phyloP scores from a whole-genome alignment of 2,797 vertebrate genomes.

The Phrynocephalus forsythii region DNA sequence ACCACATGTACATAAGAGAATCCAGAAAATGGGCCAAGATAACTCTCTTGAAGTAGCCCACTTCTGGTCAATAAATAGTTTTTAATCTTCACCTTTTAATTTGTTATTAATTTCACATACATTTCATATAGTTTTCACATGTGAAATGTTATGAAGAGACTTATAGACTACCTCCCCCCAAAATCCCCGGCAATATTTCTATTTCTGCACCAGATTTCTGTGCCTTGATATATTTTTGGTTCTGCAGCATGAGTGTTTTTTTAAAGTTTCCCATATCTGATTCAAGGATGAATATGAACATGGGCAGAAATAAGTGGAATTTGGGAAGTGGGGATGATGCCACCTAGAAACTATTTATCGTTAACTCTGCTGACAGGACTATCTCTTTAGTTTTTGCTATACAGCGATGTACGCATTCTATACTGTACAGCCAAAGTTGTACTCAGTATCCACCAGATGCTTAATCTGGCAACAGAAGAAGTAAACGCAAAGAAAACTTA shows the following conservation, averaged over 20 bases:
- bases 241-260: background rate
- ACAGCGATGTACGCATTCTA: background rate
- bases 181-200: too few species aligned
- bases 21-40: too few species aligned
- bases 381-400: too few species aligned
- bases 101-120: too few species aligned
- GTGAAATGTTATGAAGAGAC: too few species aligned
- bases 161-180: too few species aligned
- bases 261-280: background rate
- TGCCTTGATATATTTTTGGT: background rate
- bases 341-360: too few species aligned
- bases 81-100: too few species aligned
- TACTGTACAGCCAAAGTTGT: background rate
- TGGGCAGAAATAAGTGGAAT: background rate
- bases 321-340: background rate
- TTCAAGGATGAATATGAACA: background rate
- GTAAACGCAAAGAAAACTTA: conserved; percentile 21
- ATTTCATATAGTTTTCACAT: too few species aligned
- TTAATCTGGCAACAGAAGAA: background rate
- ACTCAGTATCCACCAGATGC: background rate
- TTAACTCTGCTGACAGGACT: background rate
- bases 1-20: too few species aligned
- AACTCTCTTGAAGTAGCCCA: too few species aligned
- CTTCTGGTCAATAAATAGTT: too few species aligned
- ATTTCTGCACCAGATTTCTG: background rate